These are phyloP conservation scores for Leucophenga maculata DNA, from an alignment of 2,888 invertebrate genomes.

Conservation along the genomic window DNA sequence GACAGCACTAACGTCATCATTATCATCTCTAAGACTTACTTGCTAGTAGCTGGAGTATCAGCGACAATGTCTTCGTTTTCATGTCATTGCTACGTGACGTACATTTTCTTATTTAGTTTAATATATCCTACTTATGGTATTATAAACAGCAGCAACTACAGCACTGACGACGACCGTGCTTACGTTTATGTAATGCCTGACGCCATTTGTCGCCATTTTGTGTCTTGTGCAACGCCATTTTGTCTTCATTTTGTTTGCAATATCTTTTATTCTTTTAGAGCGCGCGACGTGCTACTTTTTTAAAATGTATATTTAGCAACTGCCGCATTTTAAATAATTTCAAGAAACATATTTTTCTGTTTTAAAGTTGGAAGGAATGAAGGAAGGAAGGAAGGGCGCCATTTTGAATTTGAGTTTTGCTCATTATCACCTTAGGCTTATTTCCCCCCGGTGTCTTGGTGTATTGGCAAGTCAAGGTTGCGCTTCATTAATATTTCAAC, in stretches of 20 bases:
- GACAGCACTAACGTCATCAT: not conserved
- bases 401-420: not conserved
- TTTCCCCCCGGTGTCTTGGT: conserved; percentile 23
- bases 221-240: conserved; percentile 23
- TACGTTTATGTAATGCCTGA: conserved; percentile 11
- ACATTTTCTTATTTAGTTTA: conserved; percentile 45
- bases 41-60: not conserved
- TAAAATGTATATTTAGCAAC: not conserved
- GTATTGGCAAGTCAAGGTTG: not conserved
- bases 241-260: conserved; percentile 18
- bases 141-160: not conserved
- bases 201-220: conserved; percentile 24
- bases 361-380: not conserved
- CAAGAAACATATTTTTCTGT: not conserved
- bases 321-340: not conserved
- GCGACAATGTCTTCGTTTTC: conserved; percentile 7
- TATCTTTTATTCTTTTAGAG: not conserved
- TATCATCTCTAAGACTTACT: not conserved
- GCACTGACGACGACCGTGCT: not conserved
- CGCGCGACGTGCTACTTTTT: conserved; percentile 2
- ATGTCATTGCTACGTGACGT: conserved; percentile 44
- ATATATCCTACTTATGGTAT: conserved; percentile 36
- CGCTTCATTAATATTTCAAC: not conserved
- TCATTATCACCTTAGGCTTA: conserved; percentile 24
- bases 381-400: not conserved